Percentiles rank a stretch among this genome's conserved stretches.
These are phyloP conservation scores for Thalassarche chlororhynchos DNA, from an alignment of 2,113 vertebrate genomes.

Conservation along the genomic window DNA sequence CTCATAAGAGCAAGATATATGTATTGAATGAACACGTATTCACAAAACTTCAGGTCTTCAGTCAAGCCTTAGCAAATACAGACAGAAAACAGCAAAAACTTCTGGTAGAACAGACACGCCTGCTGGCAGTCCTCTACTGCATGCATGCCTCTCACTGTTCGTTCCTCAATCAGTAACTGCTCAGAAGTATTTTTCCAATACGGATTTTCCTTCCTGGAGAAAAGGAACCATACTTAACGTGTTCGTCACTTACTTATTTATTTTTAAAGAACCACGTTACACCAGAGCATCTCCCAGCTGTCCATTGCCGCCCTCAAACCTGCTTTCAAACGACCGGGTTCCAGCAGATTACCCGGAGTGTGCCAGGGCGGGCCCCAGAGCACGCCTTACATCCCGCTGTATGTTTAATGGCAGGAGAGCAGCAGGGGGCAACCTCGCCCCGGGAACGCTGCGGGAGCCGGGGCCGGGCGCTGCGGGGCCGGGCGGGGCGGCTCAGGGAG, in stretches of 20 bases:
- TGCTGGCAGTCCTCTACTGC: background rate
- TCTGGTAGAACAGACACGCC: background rate
- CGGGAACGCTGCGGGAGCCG: slow-evolving; percentile 9
- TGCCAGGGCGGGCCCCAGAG: background rate
- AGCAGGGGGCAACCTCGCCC: slow-evolving; percentile 75
- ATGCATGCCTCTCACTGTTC: background rate
- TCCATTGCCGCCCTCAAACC: background rate
- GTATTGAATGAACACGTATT: fast-evolving
- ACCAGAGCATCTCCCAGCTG: background rate
- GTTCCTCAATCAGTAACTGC: background rate
- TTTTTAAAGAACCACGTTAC: background rate
- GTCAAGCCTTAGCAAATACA: background rate
- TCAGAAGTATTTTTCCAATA: background rate
- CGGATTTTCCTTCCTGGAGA: background rate
- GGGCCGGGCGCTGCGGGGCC: no score
- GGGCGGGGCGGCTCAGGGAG: no score
- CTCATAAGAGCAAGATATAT: background rate
- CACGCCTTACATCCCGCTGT: background rate
- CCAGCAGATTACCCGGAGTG: background rate
- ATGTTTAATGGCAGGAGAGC: slow-evolving; percentile 52
- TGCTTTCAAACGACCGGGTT: background rate
- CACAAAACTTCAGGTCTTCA: background rate
- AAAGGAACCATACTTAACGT: background rate
- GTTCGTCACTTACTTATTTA: background rate
- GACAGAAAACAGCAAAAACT: background rate